Conservation (phyloP, 2,888 invertebrate species). For the Trachelus stipa region DNA sequence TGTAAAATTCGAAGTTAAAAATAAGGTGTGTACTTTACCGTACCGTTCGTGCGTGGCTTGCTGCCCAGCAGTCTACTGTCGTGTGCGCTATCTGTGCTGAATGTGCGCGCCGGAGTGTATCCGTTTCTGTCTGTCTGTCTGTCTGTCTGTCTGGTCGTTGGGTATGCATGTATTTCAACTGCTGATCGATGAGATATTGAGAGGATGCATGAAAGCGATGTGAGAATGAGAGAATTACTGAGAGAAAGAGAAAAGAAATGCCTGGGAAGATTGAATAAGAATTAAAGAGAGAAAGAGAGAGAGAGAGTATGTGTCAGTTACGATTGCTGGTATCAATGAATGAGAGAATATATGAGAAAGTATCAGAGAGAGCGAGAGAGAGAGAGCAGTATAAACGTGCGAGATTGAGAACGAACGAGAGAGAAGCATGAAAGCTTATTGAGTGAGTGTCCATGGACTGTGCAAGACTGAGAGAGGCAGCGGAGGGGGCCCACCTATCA, state of each 20-base stretch:
- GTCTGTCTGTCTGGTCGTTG: constrained; percentile 12
- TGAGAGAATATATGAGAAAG: constrained; percentile 19
- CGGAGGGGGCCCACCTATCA: constrained; percentile 52
- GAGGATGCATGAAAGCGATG: background rate
- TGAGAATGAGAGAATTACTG: constrained; percentile 13
- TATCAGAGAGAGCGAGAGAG: constrained; percentile 21
- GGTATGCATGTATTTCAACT: background rate
- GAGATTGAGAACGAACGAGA: background rate
- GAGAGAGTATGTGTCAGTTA: background rate
- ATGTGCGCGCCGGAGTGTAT: constrained; percentile 24
- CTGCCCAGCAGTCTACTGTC: constrained; percentile 55
- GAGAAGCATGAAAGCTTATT: background rate
- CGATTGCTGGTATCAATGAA: background rate
- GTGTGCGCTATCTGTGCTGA: constrained; percentile 33
- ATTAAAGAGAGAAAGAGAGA: constrained; percentile 17
- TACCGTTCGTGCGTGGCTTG: constrained; percentile 54
- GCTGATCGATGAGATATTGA: background rate
- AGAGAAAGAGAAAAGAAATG: constrained; percentile 15
- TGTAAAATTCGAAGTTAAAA: constrained; percentile 56
- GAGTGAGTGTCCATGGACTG: constrained; percentile 52
- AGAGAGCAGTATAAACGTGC: constrained; percentile 28
- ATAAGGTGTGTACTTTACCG: constrained; percentile 50
- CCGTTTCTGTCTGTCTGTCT: constrained; percentile 17
- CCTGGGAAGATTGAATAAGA: constrained; percentile 7
- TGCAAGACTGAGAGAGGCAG: constrained; percentile 61